A percentile compares a stretch with the other conserved stretches of the same genome.
Evolutionary conservation across 2,888 invertebrate species (phyloP).

Genomic region (Eurytoma californica): DNA sequence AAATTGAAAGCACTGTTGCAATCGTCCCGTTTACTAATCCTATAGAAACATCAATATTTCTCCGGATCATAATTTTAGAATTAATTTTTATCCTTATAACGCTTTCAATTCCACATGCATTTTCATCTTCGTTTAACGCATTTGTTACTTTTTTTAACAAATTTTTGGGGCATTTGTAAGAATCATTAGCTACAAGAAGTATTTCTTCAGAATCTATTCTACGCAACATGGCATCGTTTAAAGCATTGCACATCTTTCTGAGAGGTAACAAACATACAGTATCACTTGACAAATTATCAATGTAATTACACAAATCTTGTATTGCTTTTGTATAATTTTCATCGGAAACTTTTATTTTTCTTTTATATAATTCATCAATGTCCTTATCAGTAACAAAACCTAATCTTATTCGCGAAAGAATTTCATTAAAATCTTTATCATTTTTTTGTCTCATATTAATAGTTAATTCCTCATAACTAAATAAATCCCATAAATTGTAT

Average conservation of each 20-base stretch:
- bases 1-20: slow-evolving; percentile 55
- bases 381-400: slow-evolving; percentile 36
- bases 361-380: slow-evolving; percentile 30
- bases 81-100: slow-evolving; percentile 11
- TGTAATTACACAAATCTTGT: slow-evolving; percentile 42
- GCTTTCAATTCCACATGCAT: background rate
- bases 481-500: slow-evolving; percentile 63
- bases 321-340: slow-evolving; percentile 47
- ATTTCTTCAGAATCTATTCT: slow-evolving; percentile 59
- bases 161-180: slow-evolving; percentile 10
- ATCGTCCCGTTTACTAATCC: slow-evolving; percentile 63
- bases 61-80: background rate
- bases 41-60: slow-evolving; percentile 51
- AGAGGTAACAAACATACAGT: slow-evolving; percentile 64
- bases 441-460: slow-evolving; percentile 63
- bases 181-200: background rate
- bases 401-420: slow-evolving; percentile 57
- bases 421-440: slow-evolving; percentile 58
- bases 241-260: slow-evolving; percentile 61
- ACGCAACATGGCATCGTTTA: slow-evolving; percentile 64
- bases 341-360: slow-evolving; percentile 37
- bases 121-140: slow-evolving; percentile 12
- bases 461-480: slow-evolving; percentile 64
- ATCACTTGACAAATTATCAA: slow-evolving; percentile 53
- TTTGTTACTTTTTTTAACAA: slow-evolving; percentile 17